phyloP scores from a whole-genome alignment of 2,797 vertebrate genomes.

The Pteropus rufus region DNA sequence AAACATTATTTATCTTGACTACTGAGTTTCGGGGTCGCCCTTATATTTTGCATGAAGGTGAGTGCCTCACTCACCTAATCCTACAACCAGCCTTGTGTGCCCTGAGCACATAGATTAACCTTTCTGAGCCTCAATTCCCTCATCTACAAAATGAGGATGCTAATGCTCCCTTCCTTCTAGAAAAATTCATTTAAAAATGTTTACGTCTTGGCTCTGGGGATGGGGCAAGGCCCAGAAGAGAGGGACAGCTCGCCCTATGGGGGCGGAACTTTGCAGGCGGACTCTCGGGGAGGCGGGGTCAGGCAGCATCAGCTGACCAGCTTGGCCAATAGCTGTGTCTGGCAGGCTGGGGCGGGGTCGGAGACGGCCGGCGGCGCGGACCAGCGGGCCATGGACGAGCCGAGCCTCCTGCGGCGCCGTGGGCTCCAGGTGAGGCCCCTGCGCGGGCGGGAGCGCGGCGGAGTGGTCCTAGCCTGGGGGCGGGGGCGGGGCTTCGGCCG shows the following conservation, averaged over 20 bases:
- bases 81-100: not conserved
- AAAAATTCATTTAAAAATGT: not conserved
- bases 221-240: not conserved
- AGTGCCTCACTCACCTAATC: not conserved
- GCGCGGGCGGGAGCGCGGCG: not conserved
- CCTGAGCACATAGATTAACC: not conserved
- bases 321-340: constrained; percentile 43
- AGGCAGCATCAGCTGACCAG: not conserved
- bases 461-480: not conserved
- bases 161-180: not conserved
- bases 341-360: not conserved
- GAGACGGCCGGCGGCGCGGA: not conserved
- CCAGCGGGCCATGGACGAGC: constrained; percentile 81
- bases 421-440: constrained; percentile 83
- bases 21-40: not conserved
- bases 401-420: constrained; percentile 84
- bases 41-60: not conserved
- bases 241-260: not conserved
- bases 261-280: not conserved
- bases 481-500: not conserved
- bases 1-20: not conserved
- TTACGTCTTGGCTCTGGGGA: not conserved
- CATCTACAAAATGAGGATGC: not conserved
- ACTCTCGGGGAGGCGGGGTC: not conserved
- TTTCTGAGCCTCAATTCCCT: not conserved